Conservation (phyloP, 2,888 invertebrate genomes). For the Tachina lurida region DNA sequence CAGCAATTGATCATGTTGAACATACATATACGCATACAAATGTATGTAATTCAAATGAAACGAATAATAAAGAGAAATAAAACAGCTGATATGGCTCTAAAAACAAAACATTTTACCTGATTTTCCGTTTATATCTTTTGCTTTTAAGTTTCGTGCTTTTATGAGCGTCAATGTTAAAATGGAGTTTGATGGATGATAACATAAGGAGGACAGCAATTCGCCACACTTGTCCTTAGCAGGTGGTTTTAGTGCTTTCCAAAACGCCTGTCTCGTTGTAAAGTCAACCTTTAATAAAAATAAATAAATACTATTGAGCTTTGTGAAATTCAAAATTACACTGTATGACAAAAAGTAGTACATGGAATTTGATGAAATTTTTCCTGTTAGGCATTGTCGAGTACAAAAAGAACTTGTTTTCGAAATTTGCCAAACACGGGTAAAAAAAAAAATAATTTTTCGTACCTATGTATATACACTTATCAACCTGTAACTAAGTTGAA, state of each 20-base stretch:
- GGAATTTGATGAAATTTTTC: no score
- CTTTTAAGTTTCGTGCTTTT: constrained; percentile 96
- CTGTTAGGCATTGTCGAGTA: no score
- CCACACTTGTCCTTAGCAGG: constrained; percentile 97
- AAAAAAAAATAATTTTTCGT: no score
- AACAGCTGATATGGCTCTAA: neutral
- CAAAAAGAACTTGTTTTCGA: no score
- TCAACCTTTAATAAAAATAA: constrained; percentile 87
- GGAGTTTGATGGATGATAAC: constrained; percentile 98
- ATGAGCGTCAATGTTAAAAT: constrained; percentile 94
- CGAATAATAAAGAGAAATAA: neutral
- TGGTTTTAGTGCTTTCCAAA: constrained; percentile 96
- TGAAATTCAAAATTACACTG: no score
- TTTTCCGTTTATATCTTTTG: constrained; percentile 97
- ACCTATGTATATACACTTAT: no score
- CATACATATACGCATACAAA: no score
- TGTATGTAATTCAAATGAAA: no score
- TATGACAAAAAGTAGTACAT: no score
- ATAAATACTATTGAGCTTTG: neutral
- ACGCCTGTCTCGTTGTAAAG: constrained; percentile 95
- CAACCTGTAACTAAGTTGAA: no score
- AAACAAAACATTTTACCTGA: constrained; percentile 86
- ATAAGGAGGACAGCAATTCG: constrained; percentile 94
- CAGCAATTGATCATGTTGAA: no score
- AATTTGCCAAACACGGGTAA: no score